Conservation (phyloP, 2,797 vertebrate genomes). For the Euthynnus affinis region DNA sequence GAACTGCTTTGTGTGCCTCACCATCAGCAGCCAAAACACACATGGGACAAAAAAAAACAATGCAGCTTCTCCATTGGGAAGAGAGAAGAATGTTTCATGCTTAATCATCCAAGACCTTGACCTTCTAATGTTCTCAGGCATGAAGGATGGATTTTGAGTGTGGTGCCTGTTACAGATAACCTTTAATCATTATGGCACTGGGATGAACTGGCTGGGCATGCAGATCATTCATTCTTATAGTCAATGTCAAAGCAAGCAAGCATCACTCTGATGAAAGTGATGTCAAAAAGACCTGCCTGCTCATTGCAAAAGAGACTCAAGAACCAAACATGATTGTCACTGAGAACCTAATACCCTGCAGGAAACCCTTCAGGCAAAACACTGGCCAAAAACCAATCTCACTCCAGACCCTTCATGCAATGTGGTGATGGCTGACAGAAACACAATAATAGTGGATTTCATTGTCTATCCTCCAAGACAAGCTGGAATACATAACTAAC, state of each 20-base stretch:
- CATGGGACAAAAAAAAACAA: slow-evolving; percentile 22
- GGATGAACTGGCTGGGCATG: slow-evolving; percentile 19
- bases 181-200: slow-evolving; percentile 19
- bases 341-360: neutral
- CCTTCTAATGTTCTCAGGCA: slow-evolving; percentile 16
- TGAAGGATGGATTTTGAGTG: slow-evolving; percentile 25
- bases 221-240: slow-evolving; percentile 17
- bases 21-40: neutral
- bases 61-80: slow-evolving; percentile 7
- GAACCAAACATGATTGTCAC: neutral
- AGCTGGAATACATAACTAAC: neutral
- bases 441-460: neutral
- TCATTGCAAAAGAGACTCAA: slow-evolving; percentile 1
- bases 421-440: neutral
- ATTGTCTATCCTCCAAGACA: neutral
- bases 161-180: slow-evolving; percentile 6
- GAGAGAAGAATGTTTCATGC: neutral
- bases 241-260: slow-evolving; percentile 36
- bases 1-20: neutral
- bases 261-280: neutral
- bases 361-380: slow-evolving; percentile 5
- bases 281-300: slow-evolving; percentile 1
- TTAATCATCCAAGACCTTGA: slow-evolving; percentile 19
- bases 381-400: neutral
- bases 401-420: neutral